phyloP scores from a whole-genome alignment of 2,797 vertebrate species.

The Thalassophryne amazonica region DNA sequence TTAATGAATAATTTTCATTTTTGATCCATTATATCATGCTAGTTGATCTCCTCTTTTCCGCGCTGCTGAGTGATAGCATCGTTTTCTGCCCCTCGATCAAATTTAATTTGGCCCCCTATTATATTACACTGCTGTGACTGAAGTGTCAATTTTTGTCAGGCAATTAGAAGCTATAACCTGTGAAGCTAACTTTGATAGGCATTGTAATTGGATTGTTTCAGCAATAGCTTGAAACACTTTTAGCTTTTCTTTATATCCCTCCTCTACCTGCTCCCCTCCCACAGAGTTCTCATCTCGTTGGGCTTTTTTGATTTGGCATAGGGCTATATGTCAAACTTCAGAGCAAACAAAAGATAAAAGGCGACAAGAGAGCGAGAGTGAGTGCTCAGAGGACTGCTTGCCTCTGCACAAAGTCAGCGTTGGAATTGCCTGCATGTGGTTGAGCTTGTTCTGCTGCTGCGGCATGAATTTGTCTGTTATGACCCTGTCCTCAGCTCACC shows the following conservation, averaged over 20 bases:
- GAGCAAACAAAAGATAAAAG: constrained; percentile 66
- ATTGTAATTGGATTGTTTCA: constrained; percentile 99
- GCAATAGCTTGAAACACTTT: constrained; percentile 91
- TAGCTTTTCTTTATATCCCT: constrained; percentile 65
- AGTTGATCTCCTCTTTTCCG: constrained; percentile 93
- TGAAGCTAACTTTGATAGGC: constrained; percentile 99
- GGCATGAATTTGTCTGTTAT: constrained; percentile 50
- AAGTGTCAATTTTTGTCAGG: constrained; percentile 99
- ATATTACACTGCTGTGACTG: constrained; percentile 98
- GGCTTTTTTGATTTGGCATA: constrained; percentile 79
- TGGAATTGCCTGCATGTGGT: constrained; percentile 35
- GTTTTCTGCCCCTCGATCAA: constrained; percentile 99
- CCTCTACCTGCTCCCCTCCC: constrained; percentile 56
- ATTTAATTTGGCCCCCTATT: constrained; percentile 99
- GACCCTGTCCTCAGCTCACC: constrained; percentile 46
- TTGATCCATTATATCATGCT: constrained; percentile 95
- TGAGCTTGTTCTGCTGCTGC: constrained; percentile 27
- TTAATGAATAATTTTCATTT: constrained; percentile 99
- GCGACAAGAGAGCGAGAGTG: neutral
- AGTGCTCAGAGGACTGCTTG: constrained; percentile 26
- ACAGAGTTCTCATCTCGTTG: constrained; percentile 59
- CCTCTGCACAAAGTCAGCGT: constrained; percentile 43
- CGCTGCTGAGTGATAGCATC: constrained; percentile 92
- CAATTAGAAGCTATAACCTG: constrained; percentile 99
- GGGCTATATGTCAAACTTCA: constrained; percentile 66